These are phyloP conservation scores for Drosophila melanica DNA, from an alignment of 1,140 invertebrate species.

Conservation along the genomic window DNA sequence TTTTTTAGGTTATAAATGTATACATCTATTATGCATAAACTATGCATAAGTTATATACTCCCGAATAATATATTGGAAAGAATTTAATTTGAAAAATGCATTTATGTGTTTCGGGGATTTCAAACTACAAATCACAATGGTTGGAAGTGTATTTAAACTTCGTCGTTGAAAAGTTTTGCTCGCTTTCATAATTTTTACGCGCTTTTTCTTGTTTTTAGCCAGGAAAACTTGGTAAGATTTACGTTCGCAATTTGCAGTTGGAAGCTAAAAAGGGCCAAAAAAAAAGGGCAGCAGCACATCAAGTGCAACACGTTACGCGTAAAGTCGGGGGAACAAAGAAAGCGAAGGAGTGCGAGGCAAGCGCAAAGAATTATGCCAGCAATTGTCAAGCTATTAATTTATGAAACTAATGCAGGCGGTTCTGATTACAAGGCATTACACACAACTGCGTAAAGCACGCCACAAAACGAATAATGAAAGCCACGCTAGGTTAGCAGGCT, in stretches of 20 bases:
- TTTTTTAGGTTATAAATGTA: too few relatives aligned
- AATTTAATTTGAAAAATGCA: too few relatives aligned
- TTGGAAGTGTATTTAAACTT: constrained; percentile 26
- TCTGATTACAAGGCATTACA: constrained; percentile 25
- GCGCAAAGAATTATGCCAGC: constrained; percentile 46
- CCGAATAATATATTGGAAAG: too few relatives aligned
- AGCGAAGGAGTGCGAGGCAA: not conserved
- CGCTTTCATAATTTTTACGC: constrained; percentile 13
- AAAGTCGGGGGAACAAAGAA: constrained; percentile 31
- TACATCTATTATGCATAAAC: too few relatives aligned
- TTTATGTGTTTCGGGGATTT: too few relatives aligned
- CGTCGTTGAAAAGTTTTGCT: constrained; percentile 26
- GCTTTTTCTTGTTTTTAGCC: constrained; percentile 14
- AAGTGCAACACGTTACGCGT: constrained; percentile 69
- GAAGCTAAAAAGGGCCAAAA: constrained; percentile 36
- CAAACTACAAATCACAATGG: not conserved
- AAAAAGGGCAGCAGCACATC: constrained; percentile 19
- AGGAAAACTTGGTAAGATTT: constrained; percentile 62
- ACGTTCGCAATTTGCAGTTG: constrained; percentile 62
- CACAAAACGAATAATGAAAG: constrained; percentile 7
- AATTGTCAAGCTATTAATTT: constrained; percentile 53
- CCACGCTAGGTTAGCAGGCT: not conserved
- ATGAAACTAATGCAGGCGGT: constrained; percentile 40
- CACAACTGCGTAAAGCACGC: constrained; percentile 6
- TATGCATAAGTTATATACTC: too few relatives aligned